These are phyloP conservation scores for Adelphocoris suturalis DNA, from an alignment of 2,888 invertebrate species.

Conservation along the genomic window DNA sequence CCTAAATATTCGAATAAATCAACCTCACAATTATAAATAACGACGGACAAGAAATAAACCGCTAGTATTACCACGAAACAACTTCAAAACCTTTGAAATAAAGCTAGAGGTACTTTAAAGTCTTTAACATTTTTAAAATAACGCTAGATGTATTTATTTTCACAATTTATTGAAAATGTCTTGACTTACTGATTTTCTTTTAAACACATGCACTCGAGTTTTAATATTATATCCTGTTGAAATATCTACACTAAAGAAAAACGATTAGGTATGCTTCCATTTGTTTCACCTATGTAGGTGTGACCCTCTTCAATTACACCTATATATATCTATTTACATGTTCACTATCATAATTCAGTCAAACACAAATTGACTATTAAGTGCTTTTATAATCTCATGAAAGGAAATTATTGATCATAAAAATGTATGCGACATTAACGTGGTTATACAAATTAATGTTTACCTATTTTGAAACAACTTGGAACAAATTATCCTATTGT, in stretches of 20 bases:
- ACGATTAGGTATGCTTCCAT: background rate
- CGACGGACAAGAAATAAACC: background rate
- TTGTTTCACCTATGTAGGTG: too few species aligned
- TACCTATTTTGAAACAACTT: too few species aligned
- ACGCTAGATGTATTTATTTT: background rate
- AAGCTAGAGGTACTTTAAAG: background rate
- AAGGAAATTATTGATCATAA: background rate
- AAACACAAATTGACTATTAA: background rate
- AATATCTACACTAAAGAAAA: background rate
- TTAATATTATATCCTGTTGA: background rate
- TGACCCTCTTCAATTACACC: background rate
- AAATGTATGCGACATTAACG: background rate
- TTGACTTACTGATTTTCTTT: too few species aligned
- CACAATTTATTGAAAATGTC: background rate
- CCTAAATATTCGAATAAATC: constrained; percentile 5
- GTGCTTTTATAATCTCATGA: too few species aligned
- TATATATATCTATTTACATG: constrained; percentile 2
- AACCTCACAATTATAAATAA: background rate
- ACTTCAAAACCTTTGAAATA: too few species aligned
- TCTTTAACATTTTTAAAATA: background rate
- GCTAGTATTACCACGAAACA: too few species aligned
- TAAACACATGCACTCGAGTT: constrained; percentile 8
- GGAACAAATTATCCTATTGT: too few species aligned
- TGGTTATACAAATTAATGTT: too few species aligned
- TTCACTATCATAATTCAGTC: constrained; percentile 13